Percentiles rank a stretch among this genome's conserved stretches.
Conservation (phyloP, 2,888 invertebrate genomes). For the Carterocephalus palaemon region DNA sequence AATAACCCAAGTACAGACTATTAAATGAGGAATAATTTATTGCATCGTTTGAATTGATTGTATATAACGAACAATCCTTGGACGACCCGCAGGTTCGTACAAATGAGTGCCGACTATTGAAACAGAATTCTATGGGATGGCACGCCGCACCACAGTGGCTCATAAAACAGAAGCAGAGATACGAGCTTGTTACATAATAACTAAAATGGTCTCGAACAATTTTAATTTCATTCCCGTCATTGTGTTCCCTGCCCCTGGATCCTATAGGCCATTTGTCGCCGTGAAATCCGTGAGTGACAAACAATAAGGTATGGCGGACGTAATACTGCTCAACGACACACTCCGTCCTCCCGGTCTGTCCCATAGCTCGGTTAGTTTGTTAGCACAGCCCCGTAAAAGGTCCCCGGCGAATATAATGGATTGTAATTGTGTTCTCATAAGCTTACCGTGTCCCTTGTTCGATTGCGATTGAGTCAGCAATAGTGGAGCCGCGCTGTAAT, state of each 20-base stretch:
- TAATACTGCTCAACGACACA: conserved; percentile 51
- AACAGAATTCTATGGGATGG: conserved; percentile 24
- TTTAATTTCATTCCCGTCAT: conserved; percentile 61
- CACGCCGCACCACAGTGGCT: conserved; percentile 23
- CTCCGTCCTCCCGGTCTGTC: conserved; percentile 28
- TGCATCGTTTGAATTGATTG: conserved; percentile 22
- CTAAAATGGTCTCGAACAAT: conserved; percentile 46
- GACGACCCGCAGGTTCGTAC: conserved; percentile 22
- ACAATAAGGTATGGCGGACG: conserved; percentile 65
- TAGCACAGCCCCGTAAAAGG: conserved; percentile 61
- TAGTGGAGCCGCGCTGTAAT: conserved; percentile 58
- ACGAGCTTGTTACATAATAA: conserved; percentile 26
- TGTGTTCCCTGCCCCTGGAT: conserved; percentile 56
- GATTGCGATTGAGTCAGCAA: conserved; percentile 67
- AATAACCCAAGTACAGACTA: conserved; percentile 4
- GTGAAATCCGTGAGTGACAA: conserved; percentile 71
- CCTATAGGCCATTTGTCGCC: conserved; percentile 67
- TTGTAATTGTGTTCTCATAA: conserved; percentile 76
- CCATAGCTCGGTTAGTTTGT: conserved; percentile 42
- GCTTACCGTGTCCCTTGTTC: conserved; percentile 54
- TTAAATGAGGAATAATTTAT: conserved; percentile 21
- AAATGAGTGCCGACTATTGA: conserved; percentile 24
- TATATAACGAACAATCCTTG: conserved; percentile 20
- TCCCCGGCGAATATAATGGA: conserved; percentile 62
- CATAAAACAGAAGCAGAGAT: conserved; percentile 26